Percentiles rank a stretch among this genome's conserved stretches.
Evolutionary conservation across 2,888 invertebrate genomes (phyloP).

Genomic region (Meliscaeva auricollis): DNA sequence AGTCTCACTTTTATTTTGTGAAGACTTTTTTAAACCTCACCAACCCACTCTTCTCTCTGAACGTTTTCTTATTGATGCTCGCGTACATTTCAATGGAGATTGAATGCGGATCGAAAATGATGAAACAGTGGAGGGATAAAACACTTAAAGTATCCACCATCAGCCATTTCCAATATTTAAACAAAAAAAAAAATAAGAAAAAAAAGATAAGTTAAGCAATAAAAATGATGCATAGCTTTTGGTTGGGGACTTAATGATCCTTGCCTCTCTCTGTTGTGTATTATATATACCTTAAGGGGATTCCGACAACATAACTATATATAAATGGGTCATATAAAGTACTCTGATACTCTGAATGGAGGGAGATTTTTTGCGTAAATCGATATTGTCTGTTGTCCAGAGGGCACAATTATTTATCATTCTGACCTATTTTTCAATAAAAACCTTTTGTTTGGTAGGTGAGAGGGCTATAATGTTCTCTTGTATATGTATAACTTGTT

Average conservation of each 20-base stretch:
- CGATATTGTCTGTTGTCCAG: constrained; percentile 47
- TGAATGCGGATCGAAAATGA: too few species aligned
- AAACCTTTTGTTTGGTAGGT: constrained; percentile 16
- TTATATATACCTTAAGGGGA: not conserved
- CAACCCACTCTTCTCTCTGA: too few species aligned
- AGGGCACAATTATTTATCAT: constrained; percentile 65
- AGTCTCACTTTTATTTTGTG: too few species aligned
- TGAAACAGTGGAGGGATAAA: not conserved
- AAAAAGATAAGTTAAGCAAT: constrained; percentile 63
- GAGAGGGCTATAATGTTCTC: not conserved
- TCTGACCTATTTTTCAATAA: constrained; percentile 68
- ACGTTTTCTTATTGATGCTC: too few species aligned
- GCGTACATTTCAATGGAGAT: too few species aligned
- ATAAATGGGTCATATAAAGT: constrained; percentile 46
- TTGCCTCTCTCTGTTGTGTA: constrained; percentile 33
- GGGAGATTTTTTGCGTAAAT: constrained; percentile 29
- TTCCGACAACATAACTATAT: not conserved
- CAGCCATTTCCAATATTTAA: not conserved
- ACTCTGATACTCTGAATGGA: not conserved
- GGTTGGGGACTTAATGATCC: constrained; percentile 60
- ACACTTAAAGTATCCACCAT: not conserved
- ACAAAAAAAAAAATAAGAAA: not conserved
- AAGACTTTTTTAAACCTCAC: too few species aligned
- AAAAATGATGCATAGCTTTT: constrained; percentile 68
- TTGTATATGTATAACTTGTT: too few species aligned